Evolutionary conservation across 2,797 vertebrate species (phyloP), one percentile per base, ranked within the genome.

Genomic region (Gallinago stenura): DNA sequence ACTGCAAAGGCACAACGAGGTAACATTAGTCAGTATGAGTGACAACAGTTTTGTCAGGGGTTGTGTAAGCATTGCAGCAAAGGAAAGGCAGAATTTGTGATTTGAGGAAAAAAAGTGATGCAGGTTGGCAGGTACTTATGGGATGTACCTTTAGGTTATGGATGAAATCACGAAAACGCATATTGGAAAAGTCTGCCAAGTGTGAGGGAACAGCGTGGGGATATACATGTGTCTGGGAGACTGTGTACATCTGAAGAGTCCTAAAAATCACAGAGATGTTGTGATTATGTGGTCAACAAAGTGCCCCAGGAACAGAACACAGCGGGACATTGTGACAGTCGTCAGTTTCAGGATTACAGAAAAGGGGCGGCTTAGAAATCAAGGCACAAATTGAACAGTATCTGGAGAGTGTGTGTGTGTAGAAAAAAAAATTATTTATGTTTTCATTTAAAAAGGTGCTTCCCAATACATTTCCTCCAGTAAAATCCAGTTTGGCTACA

Each of bases 31-130:
- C 82, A 57, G 43, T 19, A 35, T 78, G 93, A 93, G 30, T 58
- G 84, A 82, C 95, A 95, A 66, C 35, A 72, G 41, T 72, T 94
- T 92, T 95, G 84, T 95, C 75, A 83, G 75, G 35, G 64, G 24
- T 20, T 89, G 61, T 71, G 75, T 57, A 77, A 77, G 82, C 46
- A 70, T 12, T 68, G 53, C 83, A 45, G 69, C 72, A 92, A 83
- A 95, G 50, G 41, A 91, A 94, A 92, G 58, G 75, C 48, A 89
- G 89, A 73, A 87, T 58, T 31, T 89, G 66, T 56, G 87, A 83
- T 73, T 28, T 87, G 75, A 89, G 89, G 85, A 69, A 60, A 87
- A 88, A 43, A 41, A 80, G 41, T 1, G 10, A 83, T 41, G 61
- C 28, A 75, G 48, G 51, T 28, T 95, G 79, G 33, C 90, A 95